phyloP scores from a whole-genome alignment of 2,113 vertebrate genomes.

The Protomyctophum bolini region DNA sequence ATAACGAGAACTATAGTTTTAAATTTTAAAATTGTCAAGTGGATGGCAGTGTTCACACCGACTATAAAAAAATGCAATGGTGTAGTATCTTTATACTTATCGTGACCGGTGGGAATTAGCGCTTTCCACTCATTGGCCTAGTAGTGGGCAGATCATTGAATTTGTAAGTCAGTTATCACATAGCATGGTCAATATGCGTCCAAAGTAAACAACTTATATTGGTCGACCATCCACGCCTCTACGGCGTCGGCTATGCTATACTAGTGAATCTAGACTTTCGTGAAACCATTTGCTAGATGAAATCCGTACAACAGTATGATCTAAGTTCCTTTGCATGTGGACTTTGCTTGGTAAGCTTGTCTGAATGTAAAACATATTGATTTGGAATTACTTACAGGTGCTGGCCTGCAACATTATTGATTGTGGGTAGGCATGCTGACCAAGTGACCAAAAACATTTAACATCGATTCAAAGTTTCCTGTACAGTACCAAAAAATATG shows the following conservation, averaged over 20 bases:
- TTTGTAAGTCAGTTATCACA: no score
- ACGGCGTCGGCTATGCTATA: no score
- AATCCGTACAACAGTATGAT: no score
- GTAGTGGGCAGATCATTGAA: not conserved
- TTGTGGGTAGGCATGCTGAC: conserved; percentile 44
- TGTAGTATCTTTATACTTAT: no score
- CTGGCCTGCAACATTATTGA: conserved; percentile 39
- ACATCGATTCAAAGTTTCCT: conserved; percentile 50
- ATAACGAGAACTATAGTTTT: no score
- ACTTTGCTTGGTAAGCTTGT: conserved; percentile 12
- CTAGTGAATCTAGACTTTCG: not conserved
- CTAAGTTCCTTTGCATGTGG: conserved; percentile 9
- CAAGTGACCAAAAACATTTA: conserved; percentile 50
- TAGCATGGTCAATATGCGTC: no score
- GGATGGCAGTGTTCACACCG: not conserved
- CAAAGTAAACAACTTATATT: no score
- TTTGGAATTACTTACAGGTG: conserved; percentile 53
- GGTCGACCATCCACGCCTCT: no score
- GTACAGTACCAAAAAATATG: conserved; percentile 10
- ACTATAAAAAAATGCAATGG: no score
- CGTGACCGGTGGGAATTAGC: no score
- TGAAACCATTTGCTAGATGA: not conserved
- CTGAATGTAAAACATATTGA: conserved; percentile 54
- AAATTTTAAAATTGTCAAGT: not conserved
- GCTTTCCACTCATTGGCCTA: not conserved